A percentile compares a stretch with the other conserved stretches of the same genome.
Evolutionary conservation across 2,113 vertebrate species (phyloP).

Genomic region (Indri indri): DNA sequence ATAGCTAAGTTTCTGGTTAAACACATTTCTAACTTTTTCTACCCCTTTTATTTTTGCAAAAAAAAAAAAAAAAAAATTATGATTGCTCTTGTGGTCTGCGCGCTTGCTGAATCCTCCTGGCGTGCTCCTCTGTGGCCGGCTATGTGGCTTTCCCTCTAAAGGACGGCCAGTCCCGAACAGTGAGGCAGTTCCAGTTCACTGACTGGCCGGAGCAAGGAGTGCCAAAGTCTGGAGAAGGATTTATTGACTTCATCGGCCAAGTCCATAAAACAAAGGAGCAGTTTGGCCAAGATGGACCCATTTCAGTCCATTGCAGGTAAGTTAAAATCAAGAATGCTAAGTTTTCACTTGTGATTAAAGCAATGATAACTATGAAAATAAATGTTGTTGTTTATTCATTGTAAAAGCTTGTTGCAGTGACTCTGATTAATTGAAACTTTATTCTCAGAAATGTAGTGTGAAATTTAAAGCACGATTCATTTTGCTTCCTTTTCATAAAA

Average conservation of each 20-base stretch:
- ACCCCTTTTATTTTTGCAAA: neutral
- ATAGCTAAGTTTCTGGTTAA: slow-evolving; percentile 6
- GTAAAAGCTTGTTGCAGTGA: neutral
- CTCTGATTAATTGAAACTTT: neutral
- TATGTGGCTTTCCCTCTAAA: slow-evolving; percentile 78
- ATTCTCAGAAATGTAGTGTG: neutral
- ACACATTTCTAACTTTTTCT: neutral
- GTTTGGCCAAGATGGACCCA: slow-evolving; percentile 99
- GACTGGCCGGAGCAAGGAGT: slow-evolving; percentile 99
- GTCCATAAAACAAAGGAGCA: slow-evolving; percentile 99
- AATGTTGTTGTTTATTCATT: neutral
- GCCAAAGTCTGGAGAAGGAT: slow-evolving; percentile 99
- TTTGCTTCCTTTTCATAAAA: neutral
- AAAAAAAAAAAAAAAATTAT: neutral
- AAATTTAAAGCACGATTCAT: neutral
- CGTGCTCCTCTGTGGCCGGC: neutral
- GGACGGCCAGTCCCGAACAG: slow-evolving; percentile 99
- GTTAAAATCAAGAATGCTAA: slow-evolving; percentile 58
- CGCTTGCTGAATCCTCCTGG: neutral
- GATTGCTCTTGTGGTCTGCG: slow-evolving; percentile 16
- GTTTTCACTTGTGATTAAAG: neutral
- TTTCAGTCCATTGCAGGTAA: slow-evolving; percentile 99
- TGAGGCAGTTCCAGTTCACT: slow-evolving; percentile 99
- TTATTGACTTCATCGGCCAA: slow-evolving; percentile 99
- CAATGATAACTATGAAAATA: neutral